Base-by-base conservation (phyloP, 2,797 vertebrate genomes). In the Micrastur ruficollis region DNA sequence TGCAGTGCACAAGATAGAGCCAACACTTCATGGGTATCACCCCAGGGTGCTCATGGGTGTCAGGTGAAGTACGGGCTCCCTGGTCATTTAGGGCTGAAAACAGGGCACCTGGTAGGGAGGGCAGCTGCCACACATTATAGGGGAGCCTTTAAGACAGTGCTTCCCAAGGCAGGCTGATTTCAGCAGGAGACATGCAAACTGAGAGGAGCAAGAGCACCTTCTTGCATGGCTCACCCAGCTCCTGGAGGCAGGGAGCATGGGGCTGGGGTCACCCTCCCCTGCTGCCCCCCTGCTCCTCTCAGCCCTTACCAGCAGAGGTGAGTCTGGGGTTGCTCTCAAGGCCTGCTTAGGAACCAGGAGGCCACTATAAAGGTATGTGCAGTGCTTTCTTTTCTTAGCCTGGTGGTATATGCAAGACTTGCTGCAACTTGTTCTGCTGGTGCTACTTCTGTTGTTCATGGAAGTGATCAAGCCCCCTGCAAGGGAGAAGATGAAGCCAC, bases 1-100 rank as follows among this genome's bases (percentile, higher is more conserved):
- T 42, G 25, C 0, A 1, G 25, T 7, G 11, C 40, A 4, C 9
- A 13, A 70, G 20, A 32, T 3, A 7, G 12, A 32, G 56, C 6
- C 14, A 3, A 0, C 2, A 1, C 9, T 23, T 20, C 62, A 3
- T 1, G 1, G 11, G 29, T 18, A 18, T 11, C n/a, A 5, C 36
- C 23, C 31, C 14, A 8, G 18, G 18, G 14, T 55, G 58, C 61
- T 18, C 34, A 50, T 22, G 74, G 65, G 25, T 27, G 34, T 5
- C 10, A 6, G 50, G 53, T 3, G 1, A 4, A 8, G 68, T 31
- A 5, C 0, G 3, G 42, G 50, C 13, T 20, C 32, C 38, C 50
- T 7, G 62, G 34, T 11, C 32, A 3, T 11, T 55, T 14, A 6
- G 62, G 55, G 63, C 2, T 7, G 19, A 36, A 15, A 20, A 17